phyloP scores from a whole-genome alignment of 2,888 invertebrate species.

The Eudemis profundana region DNA sequence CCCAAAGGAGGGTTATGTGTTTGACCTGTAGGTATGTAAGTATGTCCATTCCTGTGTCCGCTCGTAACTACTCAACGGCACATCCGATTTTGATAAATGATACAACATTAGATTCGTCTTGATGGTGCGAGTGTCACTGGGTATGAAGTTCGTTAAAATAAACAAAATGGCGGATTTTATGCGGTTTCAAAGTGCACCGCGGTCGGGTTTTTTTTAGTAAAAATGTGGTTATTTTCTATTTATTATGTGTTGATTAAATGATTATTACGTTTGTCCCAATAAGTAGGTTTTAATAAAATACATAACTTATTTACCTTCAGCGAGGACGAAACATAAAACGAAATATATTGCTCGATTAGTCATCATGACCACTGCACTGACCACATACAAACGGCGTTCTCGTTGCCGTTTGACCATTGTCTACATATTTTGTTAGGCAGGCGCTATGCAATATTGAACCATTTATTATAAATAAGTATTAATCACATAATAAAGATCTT shows the following conservation, averaged over 20 bases:
- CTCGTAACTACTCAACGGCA: too few relatives aligned
- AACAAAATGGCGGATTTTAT: too few relatives aligned
- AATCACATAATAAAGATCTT: neutral
- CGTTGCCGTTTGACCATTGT: conserved; percentile 2
- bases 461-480: neutral
- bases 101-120: too few relatives aligned
- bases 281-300: neutral
- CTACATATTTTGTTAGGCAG: neutral
- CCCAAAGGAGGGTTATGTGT: too few relatives aligned
- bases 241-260: neutral
- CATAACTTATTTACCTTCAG: conserved; percentile 29
- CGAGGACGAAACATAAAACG: conserved; percentile 15
- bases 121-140: too few relatives aligned
- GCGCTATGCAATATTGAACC: conserved; percentile 23
- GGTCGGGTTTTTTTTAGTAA: too few relatives aligned
- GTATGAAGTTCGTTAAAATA: too few relatives aligned
- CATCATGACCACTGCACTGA: conserved; percentile 38
- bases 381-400: conserved; percentile 11
- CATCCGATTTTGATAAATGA: too few relatives aligned
- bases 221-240: too few relatives aligned
- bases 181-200: too few relatives aligned
- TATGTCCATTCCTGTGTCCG: too few relatives aligned
- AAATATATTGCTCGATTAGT: conserved; percentile 12
- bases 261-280: neutral
- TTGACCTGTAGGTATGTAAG: too few relatives aligned